Evolutionary conservation across 2,797 vertebrate genomes (phyloP), one percentile per base, ranked within the genome.

Genomic region (Alectoris magna): DNA sequence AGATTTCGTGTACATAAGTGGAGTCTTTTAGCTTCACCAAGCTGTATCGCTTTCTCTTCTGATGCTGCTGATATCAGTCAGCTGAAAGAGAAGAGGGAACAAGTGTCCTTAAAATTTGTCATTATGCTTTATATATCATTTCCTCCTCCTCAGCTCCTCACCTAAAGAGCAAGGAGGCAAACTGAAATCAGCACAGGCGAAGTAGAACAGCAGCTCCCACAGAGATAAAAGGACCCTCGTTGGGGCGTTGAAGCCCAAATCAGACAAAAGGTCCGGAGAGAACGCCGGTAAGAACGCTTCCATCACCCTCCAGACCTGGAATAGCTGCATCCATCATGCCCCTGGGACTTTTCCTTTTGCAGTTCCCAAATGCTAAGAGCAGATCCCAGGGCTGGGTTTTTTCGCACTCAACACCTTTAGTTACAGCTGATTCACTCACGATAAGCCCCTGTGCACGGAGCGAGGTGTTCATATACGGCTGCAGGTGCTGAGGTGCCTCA

Each of bases 61-160:
- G 80, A 87, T 88, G 58, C 38, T 68, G 85, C 90, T 91, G 89
- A 82, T 84, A 96, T 95, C 91, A 96, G 85, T 79, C 88, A 95
- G 79, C 95, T 94, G 58, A 55, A 16, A 77, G 88, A 64, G 93
- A 90, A 91, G 83, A 89, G 89, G 94, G 79, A 92, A 79, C 51
- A 95, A 95, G 76, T 48, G 81, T 83, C 53, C 85, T 95, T 90
- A 91, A 63, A 67, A 69, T 86, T 88, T 87, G 87, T 83, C 80
- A 73, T 63, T 87, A 60, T 49, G 72, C 53, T 90, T 88, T 76
- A 27, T 66, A 23, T 58, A 66, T 75, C 62, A 53, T 55, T 91
- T 83, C 84, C 43, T 82, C 71, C 82, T 92, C 64, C 80, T 87
- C 91, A 81, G n/a, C 75, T 94, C 74, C 64, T 26, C 51, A 56